phyloP scores from a whole-genome alignment of 1,140 invertebrate genomes.

The Drosophila malerkotliana region DNA sequence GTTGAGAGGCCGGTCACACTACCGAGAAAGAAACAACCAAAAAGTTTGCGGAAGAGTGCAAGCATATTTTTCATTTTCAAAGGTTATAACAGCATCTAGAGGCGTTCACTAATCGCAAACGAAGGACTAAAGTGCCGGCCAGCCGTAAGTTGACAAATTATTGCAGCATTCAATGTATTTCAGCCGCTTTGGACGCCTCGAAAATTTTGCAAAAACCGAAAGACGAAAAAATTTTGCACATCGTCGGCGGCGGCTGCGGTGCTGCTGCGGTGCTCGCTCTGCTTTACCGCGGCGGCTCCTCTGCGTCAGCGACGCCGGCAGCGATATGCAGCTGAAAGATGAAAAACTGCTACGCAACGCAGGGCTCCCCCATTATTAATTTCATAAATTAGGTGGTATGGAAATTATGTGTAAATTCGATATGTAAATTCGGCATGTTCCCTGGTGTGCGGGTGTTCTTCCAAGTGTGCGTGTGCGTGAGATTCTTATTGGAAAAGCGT shows the following conservation, averaged over 20 bases:
- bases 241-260: constrained; percentile 60
- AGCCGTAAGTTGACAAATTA: constrained; percentile 65
- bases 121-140: constrained; percentile 60
- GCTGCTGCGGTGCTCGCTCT: background rate
- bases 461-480: constrained; percentile 41
- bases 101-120: constrained; percentile 39
- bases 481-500: constrained; percentile 81
- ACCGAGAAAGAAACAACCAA: no score
- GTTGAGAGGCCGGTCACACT: no score
- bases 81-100: constrained; percentile 61
- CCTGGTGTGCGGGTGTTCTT: constrained; percentile 24
- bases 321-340: constrained; percentile 56
- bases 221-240: constrained; percentile 68
- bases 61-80: constrained; percentile 77
- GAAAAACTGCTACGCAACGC: constrained; percentile 55
- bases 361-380: constrained; percentile 7
- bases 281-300: constrained; percentile 38
- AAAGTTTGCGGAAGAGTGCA: constrained; percentile 52
- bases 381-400: constrained; percentile 25
- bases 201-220: constrained; percentile 70
- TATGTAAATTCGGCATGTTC: constrained; percentile 72
- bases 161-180: constrained; percentile 47
- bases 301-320: constrained; percentile 25
- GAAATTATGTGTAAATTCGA: constrained; percentile 62
- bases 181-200: constrained; percentile 31